Conservation (phyloP, 2,888 invertebrate genomes). For the Tipula helvola region DNA sequence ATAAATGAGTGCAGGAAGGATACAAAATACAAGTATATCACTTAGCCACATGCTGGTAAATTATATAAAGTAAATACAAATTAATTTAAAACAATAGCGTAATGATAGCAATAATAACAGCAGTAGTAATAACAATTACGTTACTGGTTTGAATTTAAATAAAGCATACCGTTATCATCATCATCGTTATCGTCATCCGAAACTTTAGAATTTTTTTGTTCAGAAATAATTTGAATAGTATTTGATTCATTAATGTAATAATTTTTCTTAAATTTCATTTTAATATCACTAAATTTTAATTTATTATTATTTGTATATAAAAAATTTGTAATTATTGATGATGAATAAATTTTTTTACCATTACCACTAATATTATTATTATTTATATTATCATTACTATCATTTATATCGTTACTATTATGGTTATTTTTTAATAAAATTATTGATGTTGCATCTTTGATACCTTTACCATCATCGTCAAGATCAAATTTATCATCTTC, state of each 20-base stretch:
- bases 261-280: slow-evolving; percentile 7
- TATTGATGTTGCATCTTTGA: background rate
- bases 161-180: background rate
- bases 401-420: background rate
- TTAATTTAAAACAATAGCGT: background rate
- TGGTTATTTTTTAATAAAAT: slow-evolving; percentile 5
- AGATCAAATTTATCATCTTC: background rate
- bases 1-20: background rate
- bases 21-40: background rate
- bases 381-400: background rate
- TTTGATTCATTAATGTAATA: background rate
- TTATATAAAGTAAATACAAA: background rate
- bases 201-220: background rate
- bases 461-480: background rate
- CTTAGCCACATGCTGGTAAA: background rate
- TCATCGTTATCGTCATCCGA: background rate
- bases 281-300: slow-evolving; percentile 5
- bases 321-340: background rate
- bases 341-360: background rate
- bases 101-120: background rate
- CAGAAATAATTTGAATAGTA: background rate
- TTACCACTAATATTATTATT: background rate
- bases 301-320: slow-evolving; percentile 6
- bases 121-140: background rate
- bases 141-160: background rate